Conservation (phyloP, 2,888 invertebrate species). For the Tachina lurida region DNA sequence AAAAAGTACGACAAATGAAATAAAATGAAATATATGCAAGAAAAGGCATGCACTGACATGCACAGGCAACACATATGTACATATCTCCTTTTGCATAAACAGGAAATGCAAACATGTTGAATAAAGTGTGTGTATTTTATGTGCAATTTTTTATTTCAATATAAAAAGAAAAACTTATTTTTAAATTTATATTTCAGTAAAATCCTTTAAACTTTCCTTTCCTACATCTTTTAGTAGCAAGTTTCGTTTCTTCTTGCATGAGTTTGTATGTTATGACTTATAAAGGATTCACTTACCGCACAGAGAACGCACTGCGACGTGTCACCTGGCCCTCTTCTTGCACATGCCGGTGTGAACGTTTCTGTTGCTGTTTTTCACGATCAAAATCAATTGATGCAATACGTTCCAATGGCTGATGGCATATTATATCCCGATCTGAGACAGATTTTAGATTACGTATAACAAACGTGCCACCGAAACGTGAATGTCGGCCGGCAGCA, state of each 20-base stretch:
- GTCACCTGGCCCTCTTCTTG: slow-evolving; percentile 86
- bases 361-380: slow-evolving; percentile 89
- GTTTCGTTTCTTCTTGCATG: no score
- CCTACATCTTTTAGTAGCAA: not conserved
- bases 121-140: not conserved
- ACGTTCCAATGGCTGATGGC: slow-evolving; percentile 92
- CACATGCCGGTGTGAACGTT: slow-evolving; percentile 88
- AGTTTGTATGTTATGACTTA: not conserved
- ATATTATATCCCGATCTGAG: slow-evolving; percentile 93
- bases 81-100: no score
- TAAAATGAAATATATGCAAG: slow-evolving; percentile 15
- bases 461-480: slow-evolving; percentile 96
- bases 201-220: not conserved
- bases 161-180: not conserved
- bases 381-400: slow-evolving; percentile 91
- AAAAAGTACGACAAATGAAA: slow-evolving; percentile 33
- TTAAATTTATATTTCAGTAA: not conserved
- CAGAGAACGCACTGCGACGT: slow-evolving; percentile 93
- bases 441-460: slow-evolving; percentile 97
- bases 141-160: not conserved
- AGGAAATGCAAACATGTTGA: slow-evolving; percentile 31
- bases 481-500: slow-evolving; percentile 88
- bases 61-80: slow-evolving; percentile 12
- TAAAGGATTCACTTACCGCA: slow-evolving; percentile 84
- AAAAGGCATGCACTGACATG: slow-evolving; percentile 3